A percentile compares a stretch with the other conserved stretches of the same genome.
Evolutionary conservation across 2,888 invertebrate genomes (phyloP).

Genomic region (Tachystola acroxantha): DNA sequence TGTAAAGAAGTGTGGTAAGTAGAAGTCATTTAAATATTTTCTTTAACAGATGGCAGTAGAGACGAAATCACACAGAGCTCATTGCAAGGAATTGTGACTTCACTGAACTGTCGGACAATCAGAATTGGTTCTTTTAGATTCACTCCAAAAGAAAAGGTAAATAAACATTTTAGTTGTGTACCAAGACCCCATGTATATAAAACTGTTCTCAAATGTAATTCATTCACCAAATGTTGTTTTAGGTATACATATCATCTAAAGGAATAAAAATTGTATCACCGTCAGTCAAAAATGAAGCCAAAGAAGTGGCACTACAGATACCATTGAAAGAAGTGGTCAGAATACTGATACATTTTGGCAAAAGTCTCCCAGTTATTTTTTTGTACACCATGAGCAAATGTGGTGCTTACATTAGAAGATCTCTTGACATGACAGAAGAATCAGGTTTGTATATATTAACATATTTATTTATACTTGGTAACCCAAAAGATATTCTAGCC

Average conservation of each 20-base stretch:
- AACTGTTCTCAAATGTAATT: too few species aligned
- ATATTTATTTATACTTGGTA: too few species aligned
- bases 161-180: too few species aligned
- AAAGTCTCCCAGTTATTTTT: slow-evolving; percentile 87
- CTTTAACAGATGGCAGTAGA: slow-evolving; percentile 72
- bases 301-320: slow-evolving; percentile 81
- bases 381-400: slow-evolving; percentile 85
- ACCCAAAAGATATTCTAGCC: too few species aligned
- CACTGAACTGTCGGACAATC: slow-evolving; percentile 85
- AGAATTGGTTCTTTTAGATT: slow-evolving; percentile 92
- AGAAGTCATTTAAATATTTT: too few species aligned
- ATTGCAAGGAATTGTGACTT: slow-evolving; percentile 69
- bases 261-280: slow-evolving; percentile 81
- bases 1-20: too few species aligned
- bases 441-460: slow-evolving; percentile 37
- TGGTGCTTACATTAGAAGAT: slow-evolving; percentile 82
- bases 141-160: slow-evolving; percentile 84
- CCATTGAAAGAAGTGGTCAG: slow-evolving; percentile 84
- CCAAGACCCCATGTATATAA: too few species aligned
- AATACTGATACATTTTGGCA: slow-evolving; percentile 87
- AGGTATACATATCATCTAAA: slow-evolving; percentile 78
- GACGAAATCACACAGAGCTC: slow-evolving; percentile 65
- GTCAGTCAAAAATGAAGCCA: slow-evolving; percentile 71
- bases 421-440: slow-evolving; percentile 83
- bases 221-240: slow-evolving; percentile 19